A percentile compares a stretch with the other conserved stretches of the same genome.
phyloP scores from a whole-genome alignment of 1,140 invertebrate genomes.

The Mycetomoellerius zeteki region DNA sequence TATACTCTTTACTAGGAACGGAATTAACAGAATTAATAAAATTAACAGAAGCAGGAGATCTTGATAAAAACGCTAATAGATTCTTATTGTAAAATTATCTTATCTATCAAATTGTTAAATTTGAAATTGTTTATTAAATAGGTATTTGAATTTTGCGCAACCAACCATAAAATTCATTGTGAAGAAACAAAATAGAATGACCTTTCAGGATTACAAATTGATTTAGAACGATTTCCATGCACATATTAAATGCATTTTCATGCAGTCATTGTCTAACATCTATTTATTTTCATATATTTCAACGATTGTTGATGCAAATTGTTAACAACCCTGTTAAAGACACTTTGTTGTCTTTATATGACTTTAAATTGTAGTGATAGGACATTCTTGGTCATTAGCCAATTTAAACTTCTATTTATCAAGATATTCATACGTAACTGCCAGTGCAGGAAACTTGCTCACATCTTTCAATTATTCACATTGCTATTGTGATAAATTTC shows the following conservation, averaged over 20 bases:
- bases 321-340: background rate
- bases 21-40: conserved; percentile 3
- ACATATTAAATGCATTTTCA: conserved; percentile 11
- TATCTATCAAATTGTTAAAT: background rate
- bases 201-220: background rate
- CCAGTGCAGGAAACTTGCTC: background rate
- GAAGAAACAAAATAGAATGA: background rate
- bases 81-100: background rate
- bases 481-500: too few species aligned
- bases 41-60: background rate
- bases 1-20: background rate
- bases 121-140: conserved; percentile 12
- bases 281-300: conserved; percentile 25
- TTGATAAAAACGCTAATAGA: background rate
- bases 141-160: background rate
- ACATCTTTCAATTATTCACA: background rate
- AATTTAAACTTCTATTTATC: conserved; percentile 20
- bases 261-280: background rate
- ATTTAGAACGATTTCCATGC: conserved; percentile 10
- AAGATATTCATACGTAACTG: background rate
- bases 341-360: conserved; percentile 23
- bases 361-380: conserved; percentile 2
- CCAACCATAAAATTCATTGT: background rate
- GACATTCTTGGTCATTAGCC: conserved; percentile 33
- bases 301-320: background rate